Conservation (phyloP, 2,797 vertebrate species). For the Artibeus lituratus region DNA sequence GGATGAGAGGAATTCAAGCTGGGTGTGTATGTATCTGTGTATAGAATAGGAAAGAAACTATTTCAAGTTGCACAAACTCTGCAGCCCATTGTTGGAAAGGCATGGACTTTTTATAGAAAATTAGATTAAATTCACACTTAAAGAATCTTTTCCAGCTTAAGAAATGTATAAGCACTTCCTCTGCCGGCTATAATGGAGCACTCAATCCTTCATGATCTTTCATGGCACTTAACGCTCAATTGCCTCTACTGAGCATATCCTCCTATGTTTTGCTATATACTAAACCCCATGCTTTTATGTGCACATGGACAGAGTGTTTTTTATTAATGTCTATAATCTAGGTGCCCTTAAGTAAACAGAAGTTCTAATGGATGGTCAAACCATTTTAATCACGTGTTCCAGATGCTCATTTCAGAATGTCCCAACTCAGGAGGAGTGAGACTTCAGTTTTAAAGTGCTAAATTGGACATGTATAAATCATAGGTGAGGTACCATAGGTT, state of each 20-base stretch:
- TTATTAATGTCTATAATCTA: not conserved
- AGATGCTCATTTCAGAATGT: not conserved
- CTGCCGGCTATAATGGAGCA: not conserved
- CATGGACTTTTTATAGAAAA: not conserved
- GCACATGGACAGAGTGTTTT: not conserved
- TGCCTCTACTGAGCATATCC: not conserved
- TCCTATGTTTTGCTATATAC: not conserved
- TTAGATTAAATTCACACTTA: not conserved
- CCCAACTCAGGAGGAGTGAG: not conserved
- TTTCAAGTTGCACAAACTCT: not conserved
- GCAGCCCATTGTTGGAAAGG: not conserved
- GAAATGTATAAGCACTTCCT: not conserved
- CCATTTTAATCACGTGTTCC: not conserved
- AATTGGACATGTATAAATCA: not conserved
- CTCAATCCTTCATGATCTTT: not conserved
- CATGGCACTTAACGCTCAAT: not conserved
- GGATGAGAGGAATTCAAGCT: not conserved
- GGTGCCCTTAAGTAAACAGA: not conserved
- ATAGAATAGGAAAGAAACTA: not conserved
- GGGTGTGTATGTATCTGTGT: not conserved
- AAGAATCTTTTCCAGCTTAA: not conserved
- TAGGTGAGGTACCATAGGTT: not conserved
- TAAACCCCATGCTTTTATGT: not conserved
- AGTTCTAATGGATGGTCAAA: not conserved
- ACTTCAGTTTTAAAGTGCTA: not conserved